Evolutionary conservation across 2,888 invertebrate species (phyloP).

Genomic region (Tridacna gigas): DNA sequence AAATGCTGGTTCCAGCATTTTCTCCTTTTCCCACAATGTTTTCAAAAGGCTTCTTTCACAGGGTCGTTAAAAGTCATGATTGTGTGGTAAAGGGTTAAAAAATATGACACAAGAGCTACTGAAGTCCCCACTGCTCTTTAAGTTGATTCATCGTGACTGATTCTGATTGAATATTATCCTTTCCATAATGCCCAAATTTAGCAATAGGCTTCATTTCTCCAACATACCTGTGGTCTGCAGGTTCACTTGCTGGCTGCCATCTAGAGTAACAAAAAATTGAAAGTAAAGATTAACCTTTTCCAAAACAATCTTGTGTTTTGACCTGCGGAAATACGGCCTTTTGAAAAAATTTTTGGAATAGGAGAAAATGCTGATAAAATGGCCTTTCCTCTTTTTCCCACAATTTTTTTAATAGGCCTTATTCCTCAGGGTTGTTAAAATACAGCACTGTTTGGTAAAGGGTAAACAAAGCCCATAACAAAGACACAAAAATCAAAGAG

Average conservation of each 20-base stretch:
- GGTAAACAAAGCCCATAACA: no score
- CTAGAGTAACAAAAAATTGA: constrained; percentile 41
- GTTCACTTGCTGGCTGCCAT: constrained; percentile 75
- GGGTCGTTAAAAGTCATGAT: not conserved
- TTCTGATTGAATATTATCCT: constrained; percentile 33
- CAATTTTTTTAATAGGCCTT: no score
- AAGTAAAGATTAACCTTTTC: not conserved
- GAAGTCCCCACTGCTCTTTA: constrained; percentile 66
- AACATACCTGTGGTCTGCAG: constrained; percentile 73
- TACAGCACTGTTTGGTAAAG: no score
- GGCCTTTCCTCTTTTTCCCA: no score
- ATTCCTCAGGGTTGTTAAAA: no score
- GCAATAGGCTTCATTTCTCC: constrained; percentile 61
- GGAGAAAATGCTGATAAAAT: no score
- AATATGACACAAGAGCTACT: constrained; percentile 17
- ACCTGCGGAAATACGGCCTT: no score
- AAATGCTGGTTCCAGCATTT: not conserved
- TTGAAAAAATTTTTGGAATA: no score
- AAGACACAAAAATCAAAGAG: no score
- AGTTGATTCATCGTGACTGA: constrained; percentile 68
- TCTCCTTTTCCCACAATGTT: not conserved
- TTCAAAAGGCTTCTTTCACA: not conserved
- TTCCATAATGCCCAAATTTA: constrained; percentile 70
- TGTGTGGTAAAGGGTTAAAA: not conserved
- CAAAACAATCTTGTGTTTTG: no score